Evolutionary conservation across 2,113 vertebrate species (phyloP).

Genomic region (Alaudala cheleensis): DNA sequence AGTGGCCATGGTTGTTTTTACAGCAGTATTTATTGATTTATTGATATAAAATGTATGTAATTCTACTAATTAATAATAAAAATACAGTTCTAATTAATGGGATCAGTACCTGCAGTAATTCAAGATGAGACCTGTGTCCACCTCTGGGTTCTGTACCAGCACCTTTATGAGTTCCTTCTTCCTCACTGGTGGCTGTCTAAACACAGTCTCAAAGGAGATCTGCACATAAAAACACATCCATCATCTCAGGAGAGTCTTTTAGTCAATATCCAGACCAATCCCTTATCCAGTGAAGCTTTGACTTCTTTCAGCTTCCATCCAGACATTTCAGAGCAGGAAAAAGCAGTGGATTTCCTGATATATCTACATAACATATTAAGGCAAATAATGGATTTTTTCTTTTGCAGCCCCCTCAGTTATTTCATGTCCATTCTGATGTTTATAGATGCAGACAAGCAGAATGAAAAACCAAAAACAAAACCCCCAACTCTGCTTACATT

Average conservation of each 20-base stretch:
- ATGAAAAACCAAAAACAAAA: not conserved
- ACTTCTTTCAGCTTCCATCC: not conserved
- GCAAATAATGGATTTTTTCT: not conserved
- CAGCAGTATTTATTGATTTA: not conserved
- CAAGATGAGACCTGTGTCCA: slow-evolving; percentile 83
- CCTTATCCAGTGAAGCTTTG: not conserved
- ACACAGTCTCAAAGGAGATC: slow-evolving; percentile 94
- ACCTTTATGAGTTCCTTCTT: slow-evolving; percentile 86
- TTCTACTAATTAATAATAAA: too few species aligned
- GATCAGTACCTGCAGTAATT: slow-evolving; percentile 88
- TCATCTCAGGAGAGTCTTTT: not conserved
- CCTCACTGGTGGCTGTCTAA: slow-evolving; percentile 82
- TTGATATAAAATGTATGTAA: too few species aligned
- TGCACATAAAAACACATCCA: slow-evolving; percentile 58
- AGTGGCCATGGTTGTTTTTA: not conserved
- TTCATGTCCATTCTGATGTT: not conserved
- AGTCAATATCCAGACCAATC: not conserved
- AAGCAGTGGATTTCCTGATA: not conserved
- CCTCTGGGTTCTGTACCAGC: slow-evolving; percentile 83
- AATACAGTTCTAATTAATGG: not conserved
- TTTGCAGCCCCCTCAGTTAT: not conserved
- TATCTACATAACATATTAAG: too few species aligned
- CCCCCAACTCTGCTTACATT: not conserved
- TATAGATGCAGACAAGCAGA: not conserved
- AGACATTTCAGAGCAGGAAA: not conserved